These are phyloP conservation scores for Merluccius polli DNA, from an alignment of 2,797 vertebrate genomes.

Conservation along the genomic window DNA sequence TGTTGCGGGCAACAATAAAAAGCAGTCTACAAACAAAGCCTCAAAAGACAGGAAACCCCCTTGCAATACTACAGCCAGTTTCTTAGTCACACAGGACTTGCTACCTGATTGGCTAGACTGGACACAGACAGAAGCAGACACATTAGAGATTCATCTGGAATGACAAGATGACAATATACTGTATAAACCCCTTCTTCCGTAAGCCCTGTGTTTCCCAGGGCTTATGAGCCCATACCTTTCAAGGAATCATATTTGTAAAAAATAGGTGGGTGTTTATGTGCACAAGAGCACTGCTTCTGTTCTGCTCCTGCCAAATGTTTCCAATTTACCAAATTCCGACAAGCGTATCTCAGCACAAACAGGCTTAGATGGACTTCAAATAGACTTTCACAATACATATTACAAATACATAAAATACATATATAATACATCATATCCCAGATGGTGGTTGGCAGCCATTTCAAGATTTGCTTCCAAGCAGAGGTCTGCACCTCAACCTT, in stretches of 20 bases:
- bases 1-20: background rate
- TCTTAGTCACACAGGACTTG: background rate
- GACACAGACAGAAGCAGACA: background rate
- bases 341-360: background rate
- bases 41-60: background rate
- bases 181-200: background rate
- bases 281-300: background rate
- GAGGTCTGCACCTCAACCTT: conserved; percentile 6
- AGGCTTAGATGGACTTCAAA: background rate
- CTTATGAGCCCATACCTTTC: background rate
- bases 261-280: background rate
- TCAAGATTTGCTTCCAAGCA: conserved; percentile 2
- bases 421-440: background rate
- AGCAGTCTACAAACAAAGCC: background rate
- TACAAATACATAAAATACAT: background rate
- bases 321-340: background rate
- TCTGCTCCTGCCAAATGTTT: background rate
- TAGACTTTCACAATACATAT: background rate
- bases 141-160: background rate
- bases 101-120: background rate
- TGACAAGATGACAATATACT: background rate
- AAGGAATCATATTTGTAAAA: background rate
- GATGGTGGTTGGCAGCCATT: background rate
- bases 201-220: background rate
- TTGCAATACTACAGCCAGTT: background rate